Conservation (phyloP, 2,888 invertebrate genomes). For the Brachylomia viminalis region DNA sequence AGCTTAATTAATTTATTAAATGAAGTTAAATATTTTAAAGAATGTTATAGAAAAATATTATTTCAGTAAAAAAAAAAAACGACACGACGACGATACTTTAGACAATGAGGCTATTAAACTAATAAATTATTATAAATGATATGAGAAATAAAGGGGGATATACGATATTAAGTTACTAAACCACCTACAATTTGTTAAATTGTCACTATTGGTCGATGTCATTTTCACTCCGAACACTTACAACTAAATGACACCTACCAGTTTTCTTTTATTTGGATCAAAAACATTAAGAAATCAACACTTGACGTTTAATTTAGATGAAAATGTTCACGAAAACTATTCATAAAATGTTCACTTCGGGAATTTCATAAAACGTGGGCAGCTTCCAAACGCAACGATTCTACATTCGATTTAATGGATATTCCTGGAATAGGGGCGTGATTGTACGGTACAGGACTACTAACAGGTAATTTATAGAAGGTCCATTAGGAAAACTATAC, state of each 20-base stretch:
- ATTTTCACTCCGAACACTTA: not conserved
- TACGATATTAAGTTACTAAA: not conserved
- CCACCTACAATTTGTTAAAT: not conserved
- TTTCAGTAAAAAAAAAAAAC: too few relatives aligned
- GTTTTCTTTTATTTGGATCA: not conserved
- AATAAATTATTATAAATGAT: too few relatives aligned
- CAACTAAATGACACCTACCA: not conserved
- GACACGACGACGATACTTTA: too few relatives aligned
- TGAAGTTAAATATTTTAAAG: too few relatives aligned
- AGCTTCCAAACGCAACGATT: conserved; percentile 37
- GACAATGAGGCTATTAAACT: not conserved
- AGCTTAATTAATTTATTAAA: too few relatives aligned
- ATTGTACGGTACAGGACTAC: not conserved
- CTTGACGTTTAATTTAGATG: not conserved
- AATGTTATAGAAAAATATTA: too few relatives aligned
- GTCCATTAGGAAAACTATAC: conserved; percentile 8
- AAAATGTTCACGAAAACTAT: conserved; percentile 9
- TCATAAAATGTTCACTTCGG: conserved; percentile 14
- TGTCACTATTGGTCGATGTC: not conserved
- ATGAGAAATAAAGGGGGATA: not conserved
- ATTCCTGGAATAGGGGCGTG: conserved; percentile 24
- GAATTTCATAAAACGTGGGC: conserved; percentile 44
- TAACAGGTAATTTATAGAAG: conserved; percentile 23
- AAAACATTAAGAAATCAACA: not conserved
- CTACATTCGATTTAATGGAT: conserved; percentile 43